Conservation (phyloP, 2,888 invertebrate species). For the Drosophila mercatorum region DNA sequence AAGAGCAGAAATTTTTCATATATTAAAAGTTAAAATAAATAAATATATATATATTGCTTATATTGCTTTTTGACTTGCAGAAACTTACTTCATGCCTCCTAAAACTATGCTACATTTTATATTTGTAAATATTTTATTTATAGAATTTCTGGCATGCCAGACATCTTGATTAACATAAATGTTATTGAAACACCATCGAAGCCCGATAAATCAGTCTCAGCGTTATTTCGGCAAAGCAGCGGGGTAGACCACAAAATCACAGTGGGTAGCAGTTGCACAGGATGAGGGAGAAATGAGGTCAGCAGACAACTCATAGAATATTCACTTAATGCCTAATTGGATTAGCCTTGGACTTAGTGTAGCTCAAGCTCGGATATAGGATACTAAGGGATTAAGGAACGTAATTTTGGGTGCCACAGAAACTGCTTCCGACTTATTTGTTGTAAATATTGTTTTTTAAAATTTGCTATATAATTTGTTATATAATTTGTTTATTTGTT, state of each 20-base stretch:
- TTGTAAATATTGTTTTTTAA: too few species aligned
- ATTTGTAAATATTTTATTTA: too few species aligned
- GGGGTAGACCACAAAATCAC: too few species aligned
- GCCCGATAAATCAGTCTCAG: neutral
- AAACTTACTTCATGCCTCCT: conserved; percentile 13
- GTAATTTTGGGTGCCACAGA: neutral
- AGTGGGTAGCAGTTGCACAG: neutral
- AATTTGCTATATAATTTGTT: neutral
- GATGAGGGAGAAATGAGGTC: conserved; percentile 40
- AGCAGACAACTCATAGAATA: conserved; percentile 23
- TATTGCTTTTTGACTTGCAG: neutral
- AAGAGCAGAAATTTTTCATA: neutral
- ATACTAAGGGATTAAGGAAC: neutral
- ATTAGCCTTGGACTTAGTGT: conserved; percentile 34
- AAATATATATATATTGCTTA: too few species aligned
- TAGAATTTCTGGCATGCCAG: conserved; percentile 6
- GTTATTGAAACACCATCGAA: conserved; percentile 1
- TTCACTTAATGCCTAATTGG: conserved; percentile 30
- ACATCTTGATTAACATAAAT: neutral
- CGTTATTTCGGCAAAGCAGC: neutral
- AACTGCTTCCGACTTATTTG: neutral
- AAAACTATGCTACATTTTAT: conserved; percentile 31
- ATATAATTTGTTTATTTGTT: neutral
- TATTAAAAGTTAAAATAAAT: too few species aligned
- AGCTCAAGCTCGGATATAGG: neutral